phyloP scores from a whole-genome alignment of 2,797 vertebrate genomes.

The Sebastes itinus region DNA sequence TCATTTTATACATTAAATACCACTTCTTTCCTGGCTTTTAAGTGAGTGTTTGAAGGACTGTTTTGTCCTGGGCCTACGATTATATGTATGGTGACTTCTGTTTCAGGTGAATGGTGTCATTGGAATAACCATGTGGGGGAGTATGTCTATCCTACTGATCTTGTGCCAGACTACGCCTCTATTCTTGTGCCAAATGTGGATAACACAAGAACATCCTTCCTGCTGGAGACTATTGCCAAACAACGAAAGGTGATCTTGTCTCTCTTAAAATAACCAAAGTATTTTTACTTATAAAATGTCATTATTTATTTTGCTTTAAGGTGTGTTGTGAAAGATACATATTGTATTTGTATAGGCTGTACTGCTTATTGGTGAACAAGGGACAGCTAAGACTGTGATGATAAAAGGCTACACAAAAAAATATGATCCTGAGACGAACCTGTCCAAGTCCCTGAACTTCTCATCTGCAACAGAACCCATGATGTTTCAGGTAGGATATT shows the following conservation, averaged over 20 bases:
- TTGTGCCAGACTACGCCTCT: conserved; percentile 84
- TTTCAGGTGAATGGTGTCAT: conserved; percentile 87
- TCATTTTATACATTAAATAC: background rate
- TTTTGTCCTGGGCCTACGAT: background rate
- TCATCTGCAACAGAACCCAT: conserved; percentile 89
- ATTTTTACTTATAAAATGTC: background rate
- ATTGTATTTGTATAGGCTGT: conserved; percentile 81
- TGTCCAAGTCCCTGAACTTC: conserved; percentile 88
- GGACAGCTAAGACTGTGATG: conserved; percentile 91
- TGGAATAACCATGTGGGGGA: conserved; percentile 84
- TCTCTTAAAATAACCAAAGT: background rate
- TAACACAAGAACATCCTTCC: conserved; percentile 88
- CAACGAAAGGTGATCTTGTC: conserved; percentile 59
- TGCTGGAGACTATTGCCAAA: conserved; percentile 84
- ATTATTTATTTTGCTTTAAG: background rate
- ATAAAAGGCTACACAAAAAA: conserved; percentile 88
- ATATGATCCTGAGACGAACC: conserved; percentile 86
- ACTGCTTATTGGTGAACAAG: conserved; percentile 91
- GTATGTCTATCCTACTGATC: conserved; percentile 83
- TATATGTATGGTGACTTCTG: background rate
- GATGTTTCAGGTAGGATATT: conserved; percentile 87
- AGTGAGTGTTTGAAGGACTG: background rate
- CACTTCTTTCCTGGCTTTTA: background rate
- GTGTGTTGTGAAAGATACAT: background rate
- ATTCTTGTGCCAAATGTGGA: conserved; percentile 92